phyloP scores from a whole-genome alignment of 2,888 invertebrate species.

The Drosophila tripunctata region DNA sequence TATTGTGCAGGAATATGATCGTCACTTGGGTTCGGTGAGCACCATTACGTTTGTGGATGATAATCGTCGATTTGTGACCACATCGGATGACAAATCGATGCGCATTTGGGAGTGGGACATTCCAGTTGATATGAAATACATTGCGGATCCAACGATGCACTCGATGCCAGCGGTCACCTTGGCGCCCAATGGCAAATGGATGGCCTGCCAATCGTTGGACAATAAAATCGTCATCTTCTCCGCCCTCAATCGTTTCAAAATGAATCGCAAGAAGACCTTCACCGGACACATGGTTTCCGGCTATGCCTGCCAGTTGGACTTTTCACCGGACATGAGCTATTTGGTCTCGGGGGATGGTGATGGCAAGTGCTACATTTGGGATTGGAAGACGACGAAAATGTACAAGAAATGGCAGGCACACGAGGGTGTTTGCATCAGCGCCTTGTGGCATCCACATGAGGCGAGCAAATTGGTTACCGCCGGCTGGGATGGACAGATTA shows the following conservation, averaged over 20 bases:
- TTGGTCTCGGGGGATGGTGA: slow-evolving; percentile 99
- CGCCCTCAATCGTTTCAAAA: slow-evolving; percentile 97
- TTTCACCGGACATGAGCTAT: slow-evolving; percentile 99
- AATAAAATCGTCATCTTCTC: slow-evolving; percentile 99
- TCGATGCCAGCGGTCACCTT: slow-evolving; percentile 98
- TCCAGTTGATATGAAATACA: slow-evolving; percentile 99
- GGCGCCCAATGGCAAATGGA: slow-evolving; percentile 99
- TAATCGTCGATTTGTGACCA: slow-evolving; percentile 98
- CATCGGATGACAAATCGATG: slow-evolving; percentile 99
- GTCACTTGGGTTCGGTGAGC: slow-evolving; percentile 99
- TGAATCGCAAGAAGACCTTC: slow-evolving; percentile 99
- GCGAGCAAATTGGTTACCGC: slow-evolving; percentile 98
- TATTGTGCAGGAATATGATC: slow-evolving; percentile 98
- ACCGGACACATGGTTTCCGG: slow-evolving; percentile 99
- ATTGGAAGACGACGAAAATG: slow-evolving; percentile 99
- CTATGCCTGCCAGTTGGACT: slow-evolving; percentile 98
- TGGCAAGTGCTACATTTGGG: slow-evolving; percentile 99
- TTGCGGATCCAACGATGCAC: slow-evolving; percentile 99
- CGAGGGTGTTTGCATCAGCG: slow-evolving; percentile 97
- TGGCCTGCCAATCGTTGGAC: slow-evolving; percentile 99
- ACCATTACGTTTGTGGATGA: slow-evolving; percentile 99
- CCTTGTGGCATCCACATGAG: slow-evolving; percentile 99
- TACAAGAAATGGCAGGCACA: slow-evolving; percentile 99
- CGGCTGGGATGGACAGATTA: slow-evolving; percentile 99
- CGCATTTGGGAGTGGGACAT: slow-evolving; percentile 99